Percentiles rank a stretch among this genome's conserved stretches.
Evolutionary conservation across 2,113 vertebrate genomes (phyloP).

Genomic region (Tyrannus savana): DNA sequence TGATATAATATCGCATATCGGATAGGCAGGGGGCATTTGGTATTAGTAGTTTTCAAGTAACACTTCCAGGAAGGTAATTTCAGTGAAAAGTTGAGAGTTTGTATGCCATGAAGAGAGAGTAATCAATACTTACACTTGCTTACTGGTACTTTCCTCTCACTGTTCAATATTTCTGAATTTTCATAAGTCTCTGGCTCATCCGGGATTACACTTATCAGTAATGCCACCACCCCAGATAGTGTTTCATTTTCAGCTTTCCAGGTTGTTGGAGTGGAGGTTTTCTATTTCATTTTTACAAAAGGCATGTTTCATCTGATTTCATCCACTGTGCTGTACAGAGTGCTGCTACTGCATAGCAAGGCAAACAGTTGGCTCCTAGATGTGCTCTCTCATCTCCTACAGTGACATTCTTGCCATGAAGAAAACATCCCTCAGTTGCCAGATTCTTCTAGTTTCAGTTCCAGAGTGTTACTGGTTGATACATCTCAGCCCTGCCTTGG

Average conservation of each 20-base stretch:
- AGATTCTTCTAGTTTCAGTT: not conserved
- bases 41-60: not conserved
- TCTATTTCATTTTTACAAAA: not conserved
- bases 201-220: not conserved
- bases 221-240: not conserved
- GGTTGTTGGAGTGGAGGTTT: not conserved
- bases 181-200: not conserved
- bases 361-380: not conserved
- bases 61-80: not conserved
- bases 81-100: not conserved
- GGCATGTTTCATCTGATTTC: not conserved
- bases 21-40: not conserved
- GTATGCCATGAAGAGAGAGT: not conserved
- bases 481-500: not conserved
- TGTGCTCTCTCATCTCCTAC: not conserved
- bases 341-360: not conserved
- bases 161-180: constrained; percentile 4
- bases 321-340: fast-evolving
- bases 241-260: constrained; percentile 22
- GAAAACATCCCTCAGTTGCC: not conserved
- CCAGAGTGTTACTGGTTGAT: not conserved
- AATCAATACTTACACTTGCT: not conserved
- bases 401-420: not conserved
- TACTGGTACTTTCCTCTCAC: not conserved
- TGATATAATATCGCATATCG: not conserved